Percentiles rank a stretch among this genome's conserved stretches.
Conservation (phyloP, 1,140 invertebrate genomes). For the Bombus huntii region DNA sequence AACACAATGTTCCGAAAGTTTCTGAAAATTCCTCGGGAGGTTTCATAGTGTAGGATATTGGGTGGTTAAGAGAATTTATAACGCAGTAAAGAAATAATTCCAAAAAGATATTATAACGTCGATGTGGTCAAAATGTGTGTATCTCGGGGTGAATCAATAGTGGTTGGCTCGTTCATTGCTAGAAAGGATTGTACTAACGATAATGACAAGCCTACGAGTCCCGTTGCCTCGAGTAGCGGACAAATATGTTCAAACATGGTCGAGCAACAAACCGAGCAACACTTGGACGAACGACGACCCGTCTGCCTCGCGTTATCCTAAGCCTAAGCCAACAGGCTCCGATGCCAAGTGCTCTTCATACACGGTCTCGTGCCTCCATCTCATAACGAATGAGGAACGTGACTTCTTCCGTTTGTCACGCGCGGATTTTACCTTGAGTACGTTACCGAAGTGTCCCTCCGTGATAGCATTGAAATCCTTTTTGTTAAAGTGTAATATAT, state of each 20-base stretch:
- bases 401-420: conserved; percentile 40
- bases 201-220: conserved; percentile 46
- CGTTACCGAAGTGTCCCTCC: too few species aligned
- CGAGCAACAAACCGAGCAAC: conserved; percentile 51
- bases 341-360: conserved; percentile 62
- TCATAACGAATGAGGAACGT: conserved; percentile 34
- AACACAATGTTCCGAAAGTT: neutral
- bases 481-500: neutral
- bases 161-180: neutral
- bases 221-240: conserved; percentile 57
- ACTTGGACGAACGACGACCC: conserved; percentile 52
- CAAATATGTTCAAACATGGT: conserved; percentile 74
- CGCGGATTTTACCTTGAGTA: too few species aligned
- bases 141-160: too few species aligned
- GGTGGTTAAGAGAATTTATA: neutral
- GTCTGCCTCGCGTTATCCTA: conserved; percentile 48
- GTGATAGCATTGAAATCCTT: neutral
- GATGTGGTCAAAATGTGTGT: too few species aligned
- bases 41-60: neutral
- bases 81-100: too few species aligned
- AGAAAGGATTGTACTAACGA: conserved; percentile 32
- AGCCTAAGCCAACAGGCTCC: conserved; percentile 60
- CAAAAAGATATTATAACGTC: too few species aligned
- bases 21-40: neutral
- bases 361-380: conserved; percentile 58